phyloP scores from a whole-genome alignment of 2,888 invertebrate genomes.

The Spilarctia lutea region DNA sequence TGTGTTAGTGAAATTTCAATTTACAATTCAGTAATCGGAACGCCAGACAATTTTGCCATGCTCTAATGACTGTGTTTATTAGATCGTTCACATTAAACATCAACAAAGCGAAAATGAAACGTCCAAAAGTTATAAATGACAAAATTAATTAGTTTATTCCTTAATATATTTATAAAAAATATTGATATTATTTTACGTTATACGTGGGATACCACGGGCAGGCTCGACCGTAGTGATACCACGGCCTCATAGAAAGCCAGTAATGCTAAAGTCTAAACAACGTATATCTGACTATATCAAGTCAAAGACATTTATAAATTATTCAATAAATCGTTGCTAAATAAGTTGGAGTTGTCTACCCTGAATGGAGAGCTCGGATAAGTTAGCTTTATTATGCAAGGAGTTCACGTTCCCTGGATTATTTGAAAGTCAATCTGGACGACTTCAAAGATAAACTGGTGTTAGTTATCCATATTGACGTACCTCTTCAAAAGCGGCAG shows the following conservation, averaged over 20 bases:
- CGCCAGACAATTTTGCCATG: slow-evolving; percentile 57
- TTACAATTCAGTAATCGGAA: slow-evolving; percentile 60
- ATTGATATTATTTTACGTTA: no score
- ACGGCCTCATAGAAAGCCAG: no score
- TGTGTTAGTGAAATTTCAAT: slow-evolving; percentile 59
- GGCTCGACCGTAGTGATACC: no score
- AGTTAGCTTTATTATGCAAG: not conserved
- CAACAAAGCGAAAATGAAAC: slow-evolving; percentile 35
- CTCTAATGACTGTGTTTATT: slow-evolving; percentile 57
- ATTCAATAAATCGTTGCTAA: not conserved
- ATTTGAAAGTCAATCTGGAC: slow-evolving; percentile 2
- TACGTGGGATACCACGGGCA: no score
- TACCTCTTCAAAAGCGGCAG: not conserved
- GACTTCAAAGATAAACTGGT: slow-evolving; percentile 1
- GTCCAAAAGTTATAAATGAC: not conserved
- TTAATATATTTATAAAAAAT: no score
- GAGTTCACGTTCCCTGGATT: not conserved
- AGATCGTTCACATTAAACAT: slow-evolving; percentile 52
- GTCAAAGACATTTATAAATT: not conserved
- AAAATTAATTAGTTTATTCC: not conserved
- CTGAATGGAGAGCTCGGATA: not conserved
- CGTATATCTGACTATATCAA: not conserved
- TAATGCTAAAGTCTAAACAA: not conserved
- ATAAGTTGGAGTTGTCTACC: not conserved
- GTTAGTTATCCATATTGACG: not conserved